phyloP scores from a whole-genome alignment of 2,888 invertebrate species.

The Myopa tessellatipennis region DNA sequence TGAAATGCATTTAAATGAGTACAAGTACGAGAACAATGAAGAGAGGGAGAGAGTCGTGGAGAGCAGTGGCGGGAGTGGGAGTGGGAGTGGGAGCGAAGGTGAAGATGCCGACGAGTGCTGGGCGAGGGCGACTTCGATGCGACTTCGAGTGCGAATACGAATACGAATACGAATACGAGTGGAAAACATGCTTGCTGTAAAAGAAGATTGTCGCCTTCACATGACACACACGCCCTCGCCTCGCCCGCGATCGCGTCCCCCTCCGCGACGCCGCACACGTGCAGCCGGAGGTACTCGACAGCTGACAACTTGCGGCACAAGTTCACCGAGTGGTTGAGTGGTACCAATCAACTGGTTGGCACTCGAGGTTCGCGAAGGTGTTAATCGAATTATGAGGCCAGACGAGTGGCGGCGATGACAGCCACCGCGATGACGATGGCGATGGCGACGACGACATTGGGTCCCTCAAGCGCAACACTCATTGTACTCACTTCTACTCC shows the following conservation, averaged over 20 bases:
- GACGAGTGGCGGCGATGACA: background rate
- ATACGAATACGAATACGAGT: background rate
- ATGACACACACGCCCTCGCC: no score
- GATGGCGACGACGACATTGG: background rate
- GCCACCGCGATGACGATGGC: constrained; percentile 2
- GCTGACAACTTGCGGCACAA: background rate
- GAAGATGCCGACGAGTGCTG: no score
- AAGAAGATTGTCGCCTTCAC: constrained; percentile 6
- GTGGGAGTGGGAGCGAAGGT: background rate
- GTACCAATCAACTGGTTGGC: constrained; percentile 28
- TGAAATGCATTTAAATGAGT: constrained; percentile 52
- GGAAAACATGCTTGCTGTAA: background rate
- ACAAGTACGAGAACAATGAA: no score
- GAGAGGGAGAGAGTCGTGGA: background rate
- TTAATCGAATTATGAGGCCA: constrained; percentile 51
- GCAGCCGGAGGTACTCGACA: background rate
- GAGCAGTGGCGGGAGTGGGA: background rate
- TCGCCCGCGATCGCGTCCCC: no score
- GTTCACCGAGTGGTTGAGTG: constrained; percentile 2
- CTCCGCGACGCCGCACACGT: constrained; percentile 1
- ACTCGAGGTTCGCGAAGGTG: constrained; percentile 44
- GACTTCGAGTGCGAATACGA: background rate
- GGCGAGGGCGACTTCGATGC: background rate
- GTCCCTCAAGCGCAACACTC: background rate
- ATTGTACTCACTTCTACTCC: background rate